Conservation (phyloP, 2,797 vertebrate genomes). For the Microcaecilia unicolor region DNA sequence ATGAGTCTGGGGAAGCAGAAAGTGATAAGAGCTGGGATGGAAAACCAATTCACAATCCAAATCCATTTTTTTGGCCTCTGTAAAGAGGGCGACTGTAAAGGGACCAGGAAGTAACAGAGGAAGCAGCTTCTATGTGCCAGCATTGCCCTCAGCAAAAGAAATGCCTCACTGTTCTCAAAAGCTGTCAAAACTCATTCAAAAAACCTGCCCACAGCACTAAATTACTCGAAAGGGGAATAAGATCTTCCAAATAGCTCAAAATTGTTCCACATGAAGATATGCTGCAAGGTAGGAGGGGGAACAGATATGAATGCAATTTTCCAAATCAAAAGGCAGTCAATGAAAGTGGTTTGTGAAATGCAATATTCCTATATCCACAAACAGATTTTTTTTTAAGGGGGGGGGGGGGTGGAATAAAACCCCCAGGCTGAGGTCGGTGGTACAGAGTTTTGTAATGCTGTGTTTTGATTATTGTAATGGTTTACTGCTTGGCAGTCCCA, state of each 20-base stretch:
- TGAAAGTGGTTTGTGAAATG: no score
- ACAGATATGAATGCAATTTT: background rate
- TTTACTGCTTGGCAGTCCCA: no score
- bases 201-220: conserved; percentile 3
- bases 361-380: conserved; percentile 60
- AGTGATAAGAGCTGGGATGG: background rate
- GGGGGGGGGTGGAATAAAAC: no score
- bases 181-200: conserved; percentile 11
- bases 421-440: no score
- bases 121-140: no score
- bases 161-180: conserved; percentile 11
- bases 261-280: background rate
- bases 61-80: background rate
- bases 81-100: background rate
- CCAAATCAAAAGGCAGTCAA: conserved; percentile 19
- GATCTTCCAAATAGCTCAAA: conserved; percentile 6
- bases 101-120: background rate
- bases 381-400: no score
- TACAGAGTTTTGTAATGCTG: no score
- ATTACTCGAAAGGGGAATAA: conserved; percentile 3
- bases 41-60: conserved; percentile 1
- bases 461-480: no score
- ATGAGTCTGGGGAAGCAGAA: background rate
- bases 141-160: no score
- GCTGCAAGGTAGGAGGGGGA: background rate